phyloP scores from a whole-genome alignment of 2,113 vertebrate genomes.

The Oryzias woworae region DNA sequence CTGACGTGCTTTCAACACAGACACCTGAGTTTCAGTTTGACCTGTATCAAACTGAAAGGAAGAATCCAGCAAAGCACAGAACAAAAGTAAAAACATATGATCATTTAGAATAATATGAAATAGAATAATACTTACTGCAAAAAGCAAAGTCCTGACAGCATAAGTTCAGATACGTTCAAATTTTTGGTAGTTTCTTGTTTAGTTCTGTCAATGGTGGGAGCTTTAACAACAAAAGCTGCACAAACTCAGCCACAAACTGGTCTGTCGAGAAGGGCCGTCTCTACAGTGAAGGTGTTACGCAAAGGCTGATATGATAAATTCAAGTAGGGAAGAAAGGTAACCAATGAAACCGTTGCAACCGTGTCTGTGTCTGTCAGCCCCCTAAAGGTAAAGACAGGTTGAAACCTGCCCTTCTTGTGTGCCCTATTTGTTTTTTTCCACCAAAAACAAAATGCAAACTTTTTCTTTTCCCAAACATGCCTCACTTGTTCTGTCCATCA shows the following conservation, averaged over 20 bases:
- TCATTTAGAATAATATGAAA: no score
- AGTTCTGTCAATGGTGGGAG: not conserved
- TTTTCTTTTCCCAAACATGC: no score
- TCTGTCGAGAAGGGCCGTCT: slow-evolving; percentile 40
- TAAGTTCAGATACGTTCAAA: no score
- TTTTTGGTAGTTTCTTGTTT: not conserved
- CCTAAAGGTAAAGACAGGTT: slow-evolving; percentile 31
- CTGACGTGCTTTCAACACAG: no score
- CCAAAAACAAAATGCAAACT: no score
- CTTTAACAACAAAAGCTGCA: slow-evolving; percentile 1
- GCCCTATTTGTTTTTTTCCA: not conserved
- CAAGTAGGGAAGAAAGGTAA: slow-evolving; percentile 20
- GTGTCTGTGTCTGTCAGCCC: slow-evolving; percentile 8
- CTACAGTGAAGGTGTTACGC: slow-evolving; percentile 27
- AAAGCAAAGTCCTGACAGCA: no score
- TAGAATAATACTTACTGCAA: no score
- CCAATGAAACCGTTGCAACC: slow-evolving; percentile 51
- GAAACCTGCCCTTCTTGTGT: slow-evolving; percentile 24
- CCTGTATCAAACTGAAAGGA: no score
- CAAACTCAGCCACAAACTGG: slow-evolving; percentile 42
- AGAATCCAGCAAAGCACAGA: no score
- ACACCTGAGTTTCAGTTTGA: no score
- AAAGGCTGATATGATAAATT: slow-evolving; percentile 28
- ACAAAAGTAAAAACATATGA: no score
- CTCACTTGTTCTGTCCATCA: not conserved